Conservation (phyloP, 2,888 invertebrate genomes). For the Mantis religiosa region DNA sequence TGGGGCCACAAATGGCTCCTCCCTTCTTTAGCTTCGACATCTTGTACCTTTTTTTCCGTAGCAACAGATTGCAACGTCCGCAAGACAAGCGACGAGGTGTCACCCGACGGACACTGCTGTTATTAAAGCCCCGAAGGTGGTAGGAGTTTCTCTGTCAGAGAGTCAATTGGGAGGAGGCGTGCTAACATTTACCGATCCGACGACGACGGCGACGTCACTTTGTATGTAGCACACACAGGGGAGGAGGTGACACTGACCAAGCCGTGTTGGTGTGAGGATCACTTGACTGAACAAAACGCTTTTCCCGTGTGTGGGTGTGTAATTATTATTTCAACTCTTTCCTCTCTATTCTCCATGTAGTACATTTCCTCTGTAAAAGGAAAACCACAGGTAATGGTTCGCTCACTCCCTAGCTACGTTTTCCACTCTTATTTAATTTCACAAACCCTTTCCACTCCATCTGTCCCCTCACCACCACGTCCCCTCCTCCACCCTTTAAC, state of each 20-base stretch:
- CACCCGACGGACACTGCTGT: background rate
- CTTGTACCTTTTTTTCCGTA: background rate
- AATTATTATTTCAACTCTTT: conserved; percentile 17
- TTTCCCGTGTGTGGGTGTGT: background rate
- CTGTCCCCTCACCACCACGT: background rate
- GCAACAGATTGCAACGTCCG: background rate
- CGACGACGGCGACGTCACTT: background rate
- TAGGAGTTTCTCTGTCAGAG: background rate
- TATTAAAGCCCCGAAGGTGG: background rate
- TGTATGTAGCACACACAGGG: background rate
- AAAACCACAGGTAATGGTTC: conserved; percentile 23
- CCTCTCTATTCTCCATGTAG: background rate
- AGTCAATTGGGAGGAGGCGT: background rate
- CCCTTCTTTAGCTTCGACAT: background rate
- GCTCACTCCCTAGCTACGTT: background rate
- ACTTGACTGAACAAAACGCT: conserved; percentile 13
- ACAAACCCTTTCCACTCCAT: conserved; percentile 11
- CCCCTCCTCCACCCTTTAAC: background rate
- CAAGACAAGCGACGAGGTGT: background rate
- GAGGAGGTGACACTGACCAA: background rate
- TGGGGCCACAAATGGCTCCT: background rate
- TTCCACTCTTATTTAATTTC: conserved; percentile 25
- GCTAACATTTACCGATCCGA: background rate
- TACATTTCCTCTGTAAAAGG: conserved; percentile 2
- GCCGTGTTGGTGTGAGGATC: background rate